phyloP scores from a whole-genome alignment of 2,888 invertebrate species.

The Microctonus brassicae region DNA sequence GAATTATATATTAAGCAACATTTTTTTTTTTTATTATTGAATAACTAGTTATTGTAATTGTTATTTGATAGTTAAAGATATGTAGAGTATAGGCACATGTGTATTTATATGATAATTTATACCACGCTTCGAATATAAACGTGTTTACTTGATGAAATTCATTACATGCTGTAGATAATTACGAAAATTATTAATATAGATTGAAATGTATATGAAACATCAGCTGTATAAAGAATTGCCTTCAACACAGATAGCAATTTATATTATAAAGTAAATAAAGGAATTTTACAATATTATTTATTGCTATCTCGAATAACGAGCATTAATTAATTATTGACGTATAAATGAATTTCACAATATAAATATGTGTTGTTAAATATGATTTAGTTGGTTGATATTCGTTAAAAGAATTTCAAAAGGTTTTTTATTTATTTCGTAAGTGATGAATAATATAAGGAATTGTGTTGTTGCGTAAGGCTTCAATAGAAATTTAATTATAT shows the following conservation, averaged over 20 bases:
- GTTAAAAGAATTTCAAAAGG: neutral
- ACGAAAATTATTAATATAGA: neutral
- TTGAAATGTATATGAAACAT: neutral
- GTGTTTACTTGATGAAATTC: conserved; percentile 5
- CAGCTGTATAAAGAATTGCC: too few relatives aligned
- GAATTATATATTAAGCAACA: too few relatives aligned
- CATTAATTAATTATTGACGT: neutral
- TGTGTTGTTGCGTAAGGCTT: conserved; percentile 35
- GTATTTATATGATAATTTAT: neutral
- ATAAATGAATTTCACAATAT: neutral
- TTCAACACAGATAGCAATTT: too few relatives aligned
- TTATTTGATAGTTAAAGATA: too few relatives aligned
- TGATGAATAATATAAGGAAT: neutral
- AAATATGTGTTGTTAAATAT: neutral
- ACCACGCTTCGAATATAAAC: conserved; percentile 12
- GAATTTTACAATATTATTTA: too few relatives aligned
- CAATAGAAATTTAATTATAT: conserved; percentile 39
- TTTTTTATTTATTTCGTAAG: neutral
- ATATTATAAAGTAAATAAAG: too few relatives aligned
- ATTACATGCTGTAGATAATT: conserved; percentile 25
- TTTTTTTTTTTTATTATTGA: too few relatives aligned
- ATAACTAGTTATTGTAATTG: too few relatives aligned
- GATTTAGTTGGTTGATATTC: neutral
- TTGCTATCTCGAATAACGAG: neutral
- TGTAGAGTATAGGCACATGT: too few relatives aligned